These are phyloP conservation scores for Brachionus plicatilis DNA, from an alignment of 1,140 invertebrate species.

Conservation along the genomic window DNA sequence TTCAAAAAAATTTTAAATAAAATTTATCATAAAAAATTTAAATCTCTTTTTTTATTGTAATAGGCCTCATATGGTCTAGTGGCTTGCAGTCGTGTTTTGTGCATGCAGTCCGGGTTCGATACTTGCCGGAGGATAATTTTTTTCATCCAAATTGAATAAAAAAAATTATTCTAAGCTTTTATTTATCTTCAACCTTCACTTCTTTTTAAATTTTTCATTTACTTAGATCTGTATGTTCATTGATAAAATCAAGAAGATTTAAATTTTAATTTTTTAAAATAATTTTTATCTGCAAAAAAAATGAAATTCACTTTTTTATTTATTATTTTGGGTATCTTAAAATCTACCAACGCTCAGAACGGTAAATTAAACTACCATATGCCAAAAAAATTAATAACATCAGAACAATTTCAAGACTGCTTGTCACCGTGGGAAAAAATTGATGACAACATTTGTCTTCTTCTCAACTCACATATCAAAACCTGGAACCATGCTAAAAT, in stretches of 20 bases:
- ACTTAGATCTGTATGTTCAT: neutral
- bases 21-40: neutral
- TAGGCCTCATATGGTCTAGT: neutral
- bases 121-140: neutral
- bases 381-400: neutral
- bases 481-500: conserved; percentile 3
- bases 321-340: neutral
- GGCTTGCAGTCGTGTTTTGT: neutral
- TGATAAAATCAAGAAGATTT: neutral
- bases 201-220: neutral
- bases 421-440: conserved; percentile 34
- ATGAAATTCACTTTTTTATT: neutral
- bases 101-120: neutral
- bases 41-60: neutral
- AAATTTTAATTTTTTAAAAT: conserved; percentile 5
- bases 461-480: conserved; percentile 31
- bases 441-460: conserved; percentile 16
- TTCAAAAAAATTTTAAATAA: neutral
- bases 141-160: neutral
- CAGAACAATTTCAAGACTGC: neutral
- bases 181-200: conserved; percentile 19
- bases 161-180: neutral
- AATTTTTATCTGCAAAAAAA: neutral
- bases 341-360: neutral
- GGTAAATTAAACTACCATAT: neutral